Evolutionary conservation across 2,113 vertebrate genomes (phyloP).

Genomic region (Gorsachius goisagi): DNA sequence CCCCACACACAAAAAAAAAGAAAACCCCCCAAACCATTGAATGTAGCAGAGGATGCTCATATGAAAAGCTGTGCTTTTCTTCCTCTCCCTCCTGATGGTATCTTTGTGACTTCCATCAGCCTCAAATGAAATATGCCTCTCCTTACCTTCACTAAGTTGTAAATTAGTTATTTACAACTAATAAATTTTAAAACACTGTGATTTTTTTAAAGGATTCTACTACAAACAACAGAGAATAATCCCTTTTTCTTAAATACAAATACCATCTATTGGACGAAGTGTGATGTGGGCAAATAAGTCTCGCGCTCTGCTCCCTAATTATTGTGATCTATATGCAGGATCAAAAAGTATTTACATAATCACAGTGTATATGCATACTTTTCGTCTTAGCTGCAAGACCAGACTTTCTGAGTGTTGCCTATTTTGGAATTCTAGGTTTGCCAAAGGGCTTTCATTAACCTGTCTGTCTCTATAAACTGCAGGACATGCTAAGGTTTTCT

Average conservation of each 20-base stretch:
- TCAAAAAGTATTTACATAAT: not conserved
- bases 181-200: not conserved
- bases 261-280: not conserved
- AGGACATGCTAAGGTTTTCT: conserved; percentile 28
- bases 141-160: not conserved
- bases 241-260: not conserved
- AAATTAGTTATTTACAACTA: not conserved
- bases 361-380: not conserved
- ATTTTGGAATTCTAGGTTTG: conserved; percentile 7
- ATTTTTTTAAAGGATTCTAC: not conserved
- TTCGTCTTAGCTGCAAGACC: not conserved
- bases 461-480: conserved; percentile 42
- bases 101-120: not conserved
- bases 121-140: not conserved
- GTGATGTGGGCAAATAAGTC: not conserved
- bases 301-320: not conserved
- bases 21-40: not conserved
- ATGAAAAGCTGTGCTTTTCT: not conserved
- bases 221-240: not conserved
- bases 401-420: not conserved
- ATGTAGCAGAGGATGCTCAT: not conserved
- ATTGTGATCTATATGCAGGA: not conserved
- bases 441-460: conserved; percentile 19
- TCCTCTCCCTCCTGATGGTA: not conserved
- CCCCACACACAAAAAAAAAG: too few relatives aligned